These are phyloP conservation scores for Atrichornis clamosus DNA, from an alignment of 2,113 vertebrate genomes.

Conservation along the genomic window DNA sequence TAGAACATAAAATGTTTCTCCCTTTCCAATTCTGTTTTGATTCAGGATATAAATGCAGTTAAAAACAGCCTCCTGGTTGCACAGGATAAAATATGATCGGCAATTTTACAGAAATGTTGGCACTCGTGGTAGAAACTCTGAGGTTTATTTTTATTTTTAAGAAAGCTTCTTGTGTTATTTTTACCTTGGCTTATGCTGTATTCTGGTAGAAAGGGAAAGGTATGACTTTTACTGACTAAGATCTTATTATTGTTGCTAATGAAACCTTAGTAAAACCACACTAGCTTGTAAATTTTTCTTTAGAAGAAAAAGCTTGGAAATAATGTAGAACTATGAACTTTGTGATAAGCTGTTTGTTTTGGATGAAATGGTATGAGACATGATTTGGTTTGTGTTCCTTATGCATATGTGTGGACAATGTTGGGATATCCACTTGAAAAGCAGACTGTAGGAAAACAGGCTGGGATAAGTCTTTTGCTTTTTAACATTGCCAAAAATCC, in stretches of 20 bases:
- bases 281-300: not conserved
- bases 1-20: not conserved
- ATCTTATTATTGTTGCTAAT: not conserved
- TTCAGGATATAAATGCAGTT: not conserved
- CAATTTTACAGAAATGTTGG: not conserved
- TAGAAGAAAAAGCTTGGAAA: not conserved
- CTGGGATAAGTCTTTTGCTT: not conserved
- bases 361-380: not conserved
- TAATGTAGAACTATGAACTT: not conserved
- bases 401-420: not conserved
- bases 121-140: not conserved
- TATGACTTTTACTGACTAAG: not conserved
- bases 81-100: not conserved
- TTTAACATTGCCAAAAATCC: not conserved
- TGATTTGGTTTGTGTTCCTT: not conserved
- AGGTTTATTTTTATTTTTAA: not conserved
- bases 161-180: not conserved
- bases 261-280: not conserved
- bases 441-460: not conserved
- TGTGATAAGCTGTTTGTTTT: not conserved
- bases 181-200: not conserved
- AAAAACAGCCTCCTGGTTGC: constrained; percentile 4
- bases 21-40: constrained; percentile 9
- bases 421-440: not conserved
- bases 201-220: not conserved